Evolutionary conservation across 2,888 invertebrate species (phyloP).

Genomic region (Autographa gamma): DNA sequence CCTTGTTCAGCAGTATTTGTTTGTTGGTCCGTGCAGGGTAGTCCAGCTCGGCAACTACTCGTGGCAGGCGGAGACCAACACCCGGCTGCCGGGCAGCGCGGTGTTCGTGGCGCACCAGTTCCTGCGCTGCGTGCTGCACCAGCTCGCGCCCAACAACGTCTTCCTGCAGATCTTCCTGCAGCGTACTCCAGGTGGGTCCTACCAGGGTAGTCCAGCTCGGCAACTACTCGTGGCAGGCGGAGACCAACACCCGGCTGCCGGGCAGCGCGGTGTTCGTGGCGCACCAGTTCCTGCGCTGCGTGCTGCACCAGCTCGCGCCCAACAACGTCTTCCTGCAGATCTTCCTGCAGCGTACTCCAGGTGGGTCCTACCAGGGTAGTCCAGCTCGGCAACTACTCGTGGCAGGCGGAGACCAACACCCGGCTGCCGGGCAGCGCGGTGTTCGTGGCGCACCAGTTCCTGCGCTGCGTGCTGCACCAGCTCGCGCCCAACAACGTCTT

Average conservation of each 20-base stretch:
- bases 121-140: constrained; percentile 98
- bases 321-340: constrained; percentile 99
- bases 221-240: constrained; percentile 96
- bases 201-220: constrained; percentile 76
- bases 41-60: constrained; percentile 94
- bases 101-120: constrained; percentile 99
- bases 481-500: constrained; percentile 99
- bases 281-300: constrained; percentile 98
- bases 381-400: constrained; percentile 92
- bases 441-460: constrained; percentile 98
- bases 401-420: constrained; percentile 96
- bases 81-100: constrained; percentile 97
- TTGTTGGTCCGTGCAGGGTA: constrained; percentile 84
- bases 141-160: constrained; percentile 98
- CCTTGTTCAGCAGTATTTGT: too few species aligned
- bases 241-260: constrained; percentile 96
- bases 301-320: constrained; percentile 98
- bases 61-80: constrained; percentile 96
- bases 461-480: constrained; percentile 98
- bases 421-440: constrained; percentile 98
- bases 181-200: constrained; percentile 91
- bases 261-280: constrained; percentile 98
- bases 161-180: constrained; percentile 98
- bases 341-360: constrained; percentile 96
- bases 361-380: constrained; percentile 65